These are phyloP conservation scores for Caenorhabditis uteleia DNA, from an alignment of 2,888 invertebrate species.

Conservation along the genomic window DNA sequence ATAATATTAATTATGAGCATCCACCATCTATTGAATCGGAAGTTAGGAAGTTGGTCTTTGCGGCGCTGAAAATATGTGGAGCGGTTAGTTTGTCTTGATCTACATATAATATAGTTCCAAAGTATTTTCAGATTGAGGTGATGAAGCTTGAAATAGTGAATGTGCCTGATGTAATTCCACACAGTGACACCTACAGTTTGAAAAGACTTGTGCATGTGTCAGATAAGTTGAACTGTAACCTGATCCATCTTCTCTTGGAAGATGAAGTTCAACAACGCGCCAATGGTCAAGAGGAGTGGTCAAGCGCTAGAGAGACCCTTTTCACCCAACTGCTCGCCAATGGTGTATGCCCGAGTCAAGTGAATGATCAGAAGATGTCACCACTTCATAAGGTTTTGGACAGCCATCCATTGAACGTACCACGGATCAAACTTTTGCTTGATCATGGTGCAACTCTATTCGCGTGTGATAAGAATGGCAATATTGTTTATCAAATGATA, in stretches of 20 bases:
- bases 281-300: too few species aligned
- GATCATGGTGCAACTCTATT: conserved; percentile 39
- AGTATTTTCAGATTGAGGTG: too few species aligned
- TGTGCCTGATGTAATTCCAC: too few species aligned
- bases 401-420: too few species aligned
- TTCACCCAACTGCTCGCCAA: conserved; percentile 35
- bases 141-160: too few species aligned
- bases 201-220: too few species aligned
- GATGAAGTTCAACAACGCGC: too few species aligned
- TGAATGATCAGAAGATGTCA: conserved; percentile 42
- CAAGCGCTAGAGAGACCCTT: too few species aligned
- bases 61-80: conserved; percentile 53
- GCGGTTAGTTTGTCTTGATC: background rate
- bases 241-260: too few species aligned
- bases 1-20: conserved; percentile 18
- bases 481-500: conserved; percentile 43
- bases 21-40: conserved; percentile 34
- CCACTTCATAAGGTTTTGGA: conserved; percentile 52
- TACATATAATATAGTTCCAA: too few species aligned
- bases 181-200: too few species aligned
- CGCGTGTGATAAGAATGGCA: conserved; percentile 41
- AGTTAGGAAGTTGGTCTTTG: conserved; percentile 37
- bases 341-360: conserved; percentile 33
- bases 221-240: too few species aligned
- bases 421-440: conserved; percentile 36